Base-by-base conservation (phyloP, 2,797 vertebrate species). In the Tarsius wallacei region DNA sequence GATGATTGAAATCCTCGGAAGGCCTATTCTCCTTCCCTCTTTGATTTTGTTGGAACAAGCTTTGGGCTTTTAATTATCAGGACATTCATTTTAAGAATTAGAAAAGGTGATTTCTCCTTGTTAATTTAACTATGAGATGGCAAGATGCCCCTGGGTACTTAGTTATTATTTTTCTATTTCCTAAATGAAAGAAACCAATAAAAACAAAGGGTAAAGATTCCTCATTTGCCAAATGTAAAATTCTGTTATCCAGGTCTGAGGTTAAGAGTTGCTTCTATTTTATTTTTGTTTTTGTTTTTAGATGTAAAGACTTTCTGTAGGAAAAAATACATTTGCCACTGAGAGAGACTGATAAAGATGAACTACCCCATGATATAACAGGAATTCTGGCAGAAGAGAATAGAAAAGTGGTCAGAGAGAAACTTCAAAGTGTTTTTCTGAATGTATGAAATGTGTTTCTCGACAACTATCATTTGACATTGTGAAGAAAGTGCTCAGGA, bases 131-230 rank as follows among this genome's bases (percentile, higher is more conserved):
- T 76, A 17, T 66, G 31, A 97, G 80, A 66, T 71, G 66, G 24
- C 31, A 92, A 93, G 57, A 78, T 93, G 63, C 53, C 64, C 36
- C 28, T 93, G 19, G 22, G 21, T 66, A 71, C 22, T 73, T 28
- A 2, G 81, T 91, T 70, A 74, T 85, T 96, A 87, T 93, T 97
- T 97, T 96, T 95, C 53, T 78, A 94, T 88, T 83, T 93, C 59
- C 31, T 84, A 95, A 96, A 92, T 5, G 85, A 59, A 93, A 93
- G 16, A 84, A 90, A 80, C 93, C 68, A 89, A 68, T 93, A 89
- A 97, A 87, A 78, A 95, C 57, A 92, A 91, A 95, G 53, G n/a
- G 7, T 28, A 85, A 53, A 55, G 47, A 42, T 11, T 13, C 28
- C 42, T 91, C 19, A 91, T 95, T 76, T 89, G n/a, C 9, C 73